A percentile compares a stretch with the other conserved stretches of the same genome.
These are phyloP conservation scores for Fringilla coelebs DNA, from an alignment of 2,797 vertebrate species.

Conservation along the genomic window DNA sequence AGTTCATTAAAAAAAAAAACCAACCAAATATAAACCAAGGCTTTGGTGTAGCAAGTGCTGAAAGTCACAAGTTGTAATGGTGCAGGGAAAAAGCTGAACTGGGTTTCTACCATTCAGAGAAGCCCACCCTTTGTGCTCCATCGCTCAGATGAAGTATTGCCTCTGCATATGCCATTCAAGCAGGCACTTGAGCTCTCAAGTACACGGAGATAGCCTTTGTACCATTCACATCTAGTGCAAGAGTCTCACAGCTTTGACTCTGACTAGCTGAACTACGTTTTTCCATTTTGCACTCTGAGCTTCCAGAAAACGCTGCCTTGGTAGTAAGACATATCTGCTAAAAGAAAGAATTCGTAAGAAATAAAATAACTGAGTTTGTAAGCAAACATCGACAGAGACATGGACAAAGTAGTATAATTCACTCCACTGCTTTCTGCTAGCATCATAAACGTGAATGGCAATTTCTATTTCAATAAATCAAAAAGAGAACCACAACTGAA, in stretches of 20 bases:
- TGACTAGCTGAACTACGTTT: background rate
- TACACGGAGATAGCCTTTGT: accelerated
- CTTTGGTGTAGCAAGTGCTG: background rate
- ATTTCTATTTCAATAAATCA: background rate
- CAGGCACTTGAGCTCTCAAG: background rate
- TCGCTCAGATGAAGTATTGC: background rate
- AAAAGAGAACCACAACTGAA: accelerated
- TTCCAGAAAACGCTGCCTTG: accelerated
- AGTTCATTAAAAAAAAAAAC: background rate
- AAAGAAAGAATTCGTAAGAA: background rate
- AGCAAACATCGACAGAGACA: background rate
- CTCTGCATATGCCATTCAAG: background rate
- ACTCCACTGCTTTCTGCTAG: background rate
- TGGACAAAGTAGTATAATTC: accelerated
- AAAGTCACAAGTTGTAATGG: background rate
- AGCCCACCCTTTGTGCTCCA: background rate
- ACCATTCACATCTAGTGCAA: background rate
- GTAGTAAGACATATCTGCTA: background rate
- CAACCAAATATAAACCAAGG: background rate
- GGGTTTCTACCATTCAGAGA: background rate
- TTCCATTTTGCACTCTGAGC: background rate
- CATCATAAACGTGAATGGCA: accelerated
- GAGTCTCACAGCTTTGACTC: background rate
- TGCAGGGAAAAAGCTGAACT: background rate
- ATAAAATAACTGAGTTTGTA: background rate